Evolutionary conservation across 1,140 invertebrate species (phyloP).

Genomic region (Acromyrmex heyeri): DNA sequence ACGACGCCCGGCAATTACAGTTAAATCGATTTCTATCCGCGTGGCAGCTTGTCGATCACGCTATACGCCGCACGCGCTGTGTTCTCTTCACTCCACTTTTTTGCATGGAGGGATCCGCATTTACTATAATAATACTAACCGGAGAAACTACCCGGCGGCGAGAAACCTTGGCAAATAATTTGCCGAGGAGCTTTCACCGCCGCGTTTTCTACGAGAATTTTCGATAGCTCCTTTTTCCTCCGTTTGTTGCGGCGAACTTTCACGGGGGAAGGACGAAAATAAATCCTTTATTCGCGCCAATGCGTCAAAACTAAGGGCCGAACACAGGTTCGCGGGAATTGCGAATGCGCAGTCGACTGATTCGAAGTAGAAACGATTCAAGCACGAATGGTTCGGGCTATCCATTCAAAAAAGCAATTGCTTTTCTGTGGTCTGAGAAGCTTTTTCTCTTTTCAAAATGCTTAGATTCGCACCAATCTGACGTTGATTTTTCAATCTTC

Average conservation of each 20-base stretch:
- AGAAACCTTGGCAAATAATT: slow-evolving; percentile 63
- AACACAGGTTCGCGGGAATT: background rate
- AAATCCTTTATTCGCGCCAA: slow-evolving; percentile 22
- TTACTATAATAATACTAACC: slow-evolving; percentile 48
- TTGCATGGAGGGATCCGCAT: slow-evolving; percentile 6
- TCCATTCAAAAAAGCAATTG: slow-evolving; percentile 22
- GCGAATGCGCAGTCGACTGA: background rate
- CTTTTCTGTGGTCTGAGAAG: background rate
- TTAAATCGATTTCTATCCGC: slow-evolving; percentile 47
- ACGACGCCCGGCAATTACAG: slow-evolving; percentile 56
- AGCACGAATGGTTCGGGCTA: background rate
- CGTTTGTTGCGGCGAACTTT: slow-evolving; percentile 10
- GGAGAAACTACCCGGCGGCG: slow-evolving; percentile 45
- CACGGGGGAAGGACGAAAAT: slow-evolving; percentile 33
- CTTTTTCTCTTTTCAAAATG: background rate
- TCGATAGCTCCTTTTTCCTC: slow-evolving; percentile 46
- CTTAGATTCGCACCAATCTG: background rate
- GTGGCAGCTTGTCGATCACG: slow-evolving; percentile 50
- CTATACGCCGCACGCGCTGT: slow-evolving; percentile 5
- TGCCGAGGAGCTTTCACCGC: slow-evolving; percentile 44
- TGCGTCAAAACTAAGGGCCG: background rate
- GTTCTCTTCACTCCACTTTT: slow-evolving; percentile 20
- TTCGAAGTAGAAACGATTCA: slow-evolving; percentile 8
- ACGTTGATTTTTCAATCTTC: background rate
- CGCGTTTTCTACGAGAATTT: slow-evolving; percentile 48